Evolutionary conservation across 2,888 invertebrate genomes (phyloP).

Genomic region (Eubasilissa splendida): DNA sequence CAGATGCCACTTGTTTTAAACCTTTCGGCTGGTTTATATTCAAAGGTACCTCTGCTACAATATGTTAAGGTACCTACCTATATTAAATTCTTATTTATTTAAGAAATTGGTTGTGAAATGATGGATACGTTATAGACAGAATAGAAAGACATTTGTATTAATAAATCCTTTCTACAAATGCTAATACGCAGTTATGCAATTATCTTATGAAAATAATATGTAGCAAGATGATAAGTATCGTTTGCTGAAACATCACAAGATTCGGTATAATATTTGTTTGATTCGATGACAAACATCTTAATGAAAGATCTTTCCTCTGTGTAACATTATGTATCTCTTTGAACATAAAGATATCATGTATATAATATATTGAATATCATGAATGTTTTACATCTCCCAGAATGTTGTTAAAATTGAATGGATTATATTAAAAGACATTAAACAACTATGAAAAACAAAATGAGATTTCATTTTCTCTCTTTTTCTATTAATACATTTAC

Average conservation of each 20-base stretch:
- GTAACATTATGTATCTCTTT: constrained; percentile 49
- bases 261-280: constrained; percentile 43
- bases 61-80: too few relatives aligned
- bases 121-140: constrained; percentile 1
- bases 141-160: constrained; percentile 4
- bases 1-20: too few relatives aligned
- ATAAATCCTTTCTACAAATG: constrained; percentile 29
- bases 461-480: background rate
- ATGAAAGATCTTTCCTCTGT: constrained; percentile 40
- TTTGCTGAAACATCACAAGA: constrained; percentile 42
- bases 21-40: too few relatives aligned
- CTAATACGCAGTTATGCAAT: constrained; percentile 10
- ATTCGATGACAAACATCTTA: constrained; percentile 42
- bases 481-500: too few relatives aligned
- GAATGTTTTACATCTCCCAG: constrained; percentile 51
- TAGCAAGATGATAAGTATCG: constrained; percentile 44
- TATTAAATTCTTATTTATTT: background rate
- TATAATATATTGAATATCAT: constrained; percentile 48
- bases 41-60: too few relatives aligned
- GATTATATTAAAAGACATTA: constrained; percentile 50
- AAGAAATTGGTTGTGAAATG: constrained; percentile 30
- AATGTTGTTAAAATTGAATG: constrained; percentile 52
- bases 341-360: constrained; percentile 53
- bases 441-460: constrained; percentile 32
- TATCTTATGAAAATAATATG: constrained; percentile 20